Evolutionary conservation across 2,113 vertebrate genomes (phyloP), one percentile per base, ranked within the genome.

Genomic region (Sinocyclocheilus anophthalmus): DNA sequence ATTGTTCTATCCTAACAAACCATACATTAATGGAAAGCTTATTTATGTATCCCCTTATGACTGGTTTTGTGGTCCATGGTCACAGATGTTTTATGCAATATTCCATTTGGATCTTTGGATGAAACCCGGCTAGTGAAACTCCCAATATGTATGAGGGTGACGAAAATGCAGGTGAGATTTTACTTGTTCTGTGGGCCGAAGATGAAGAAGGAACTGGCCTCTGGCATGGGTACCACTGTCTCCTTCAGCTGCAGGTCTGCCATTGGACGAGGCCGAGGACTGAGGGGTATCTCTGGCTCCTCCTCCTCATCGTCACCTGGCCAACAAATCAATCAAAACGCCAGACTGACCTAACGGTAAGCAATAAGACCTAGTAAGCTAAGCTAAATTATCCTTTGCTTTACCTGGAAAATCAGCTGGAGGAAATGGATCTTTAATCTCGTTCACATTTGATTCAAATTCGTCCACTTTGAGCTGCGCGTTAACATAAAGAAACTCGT

Each of bases 111-210:
- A 13, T 50, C 48, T 50, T 50, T 50, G 3, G 48, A 50, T 0
- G 48, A 11, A 50, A 50, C 42, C 42, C 11, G 3, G 10, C 10
- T 11, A 48, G 45, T 50, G 12, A 50, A 50, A 59, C 57, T 59
- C 20, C 57, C 57, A 59, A 22, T 22, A 22, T 59, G 0, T 9
- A n/a, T n/a, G 8, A n/a, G 20, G 18, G 0, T 73, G 0, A 73
- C 1, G 3, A 3, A 30, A 30, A 26, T 3, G 2, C 72, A 30
- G 24, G 26, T 39, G 37, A 10, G 4, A 20, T 86, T 89, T 61
- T 92, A 99, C 97, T 97, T 98, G 92, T 99, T 99, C 77, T 96
- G 96, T 73, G 97, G 96, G 87, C 97, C 96, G 91, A 99, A 98
- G 92, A 99, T 96, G 90, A 98, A 99, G 92, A 99, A 99, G 20